Percentiles rank a stretch among this genome's conserved stretches.
phyloP scores from a whole-genome alignment of 53 echinoderm and acorn worm genomes.

The Echinarachnius parma region DNA sequence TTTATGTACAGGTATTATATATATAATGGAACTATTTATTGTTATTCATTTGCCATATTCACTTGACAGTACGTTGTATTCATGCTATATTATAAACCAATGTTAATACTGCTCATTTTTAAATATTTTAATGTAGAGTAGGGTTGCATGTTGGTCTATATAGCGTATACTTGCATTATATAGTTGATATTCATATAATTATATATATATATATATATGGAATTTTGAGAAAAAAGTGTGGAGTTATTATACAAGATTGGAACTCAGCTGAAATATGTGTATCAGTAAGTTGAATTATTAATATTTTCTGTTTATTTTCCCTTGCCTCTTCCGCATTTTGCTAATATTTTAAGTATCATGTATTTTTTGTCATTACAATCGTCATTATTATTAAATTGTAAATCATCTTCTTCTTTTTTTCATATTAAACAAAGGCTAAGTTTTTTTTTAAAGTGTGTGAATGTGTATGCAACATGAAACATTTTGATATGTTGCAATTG shows the following conservation, averaged over 20 bases:
- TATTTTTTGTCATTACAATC: constrained; percentile 8
- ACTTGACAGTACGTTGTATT: constrained; percentile 39
- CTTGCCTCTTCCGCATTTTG: constrained; percentile 29
- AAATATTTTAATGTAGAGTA: constrained; percentile 4
- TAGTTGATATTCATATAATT: constrained; percentile 11
- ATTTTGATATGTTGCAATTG: constrained; percentile 21
- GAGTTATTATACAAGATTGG: constrained; percentile 24
- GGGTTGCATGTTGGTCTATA: constrained; percentile 18
- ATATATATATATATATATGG: constrained; percentile 33
- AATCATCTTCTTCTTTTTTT: constrained; percentile 22
- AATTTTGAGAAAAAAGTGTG: constrained; percentile 33
- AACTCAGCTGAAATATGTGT: constrained; percentile 46
- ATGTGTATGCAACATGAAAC: constrained; percentile 17
- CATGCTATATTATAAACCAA: neutral
- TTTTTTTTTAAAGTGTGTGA: constrained; percentile 39
- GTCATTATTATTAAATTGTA: neutral
- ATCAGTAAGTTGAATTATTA: constrained; percentile 20
- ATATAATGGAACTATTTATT: constrained; percentile 47
- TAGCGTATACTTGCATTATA: constrained; percentile 24
- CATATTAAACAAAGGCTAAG: neutral
- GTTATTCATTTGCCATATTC: constrained; percentile 46
- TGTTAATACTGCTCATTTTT: constrained; percentile 9
- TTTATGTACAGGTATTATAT: constrained; percentile 44
- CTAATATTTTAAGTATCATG: constrained; percentile 17
- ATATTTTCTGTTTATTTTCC: constrained; percentile 16